Percentiles rank a stretch among this genome's conserved stretches.
phyloP scores from a whole-genome alignment of 2,113 vertebrate species.

The Orcinus orca region DNA sequence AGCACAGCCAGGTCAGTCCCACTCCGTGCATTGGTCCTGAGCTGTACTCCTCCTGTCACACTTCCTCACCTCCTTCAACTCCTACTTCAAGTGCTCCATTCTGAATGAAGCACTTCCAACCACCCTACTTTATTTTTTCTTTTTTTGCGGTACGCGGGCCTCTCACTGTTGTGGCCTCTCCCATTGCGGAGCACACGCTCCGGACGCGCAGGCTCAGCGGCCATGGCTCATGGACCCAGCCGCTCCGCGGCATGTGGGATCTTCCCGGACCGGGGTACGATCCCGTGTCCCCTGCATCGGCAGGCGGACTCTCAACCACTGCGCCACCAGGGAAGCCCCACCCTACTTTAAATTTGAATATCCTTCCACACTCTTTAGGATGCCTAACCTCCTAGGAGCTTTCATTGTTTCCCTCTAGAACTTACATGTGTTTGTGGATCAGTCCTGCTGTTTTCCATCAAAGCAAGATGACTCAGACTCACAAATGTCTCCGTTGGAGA shows the following conservation, averaged over 20 bases:
- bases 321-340: too few relatives aligned
- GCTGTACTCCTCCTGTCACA: neutral
- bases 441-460: neutral
- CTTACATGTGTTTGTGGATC: neutral
- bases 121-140: neutral
- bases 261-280: too few relatives aligned
- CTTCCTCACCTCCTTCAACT: neutral
- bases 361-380: neutral
- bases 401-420: neutral
- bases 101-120: neutral
- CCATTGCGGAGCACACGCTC: accelerated
- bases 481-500: neutral
- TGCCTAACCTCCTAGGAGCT: neutral
- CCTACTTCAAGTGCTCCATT: neutral
- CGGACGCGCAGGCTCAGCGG: accelerated
- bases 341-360: neutral
- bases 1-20: neutral
- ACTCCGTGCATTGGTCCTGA: accelerated
- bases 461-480: neutral
- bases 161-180: too few relatives aligned
- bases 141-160: too few relatives aligned
- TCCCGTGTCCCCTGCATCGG: too few relatives aligned
- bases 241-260: too few relatives aligned
- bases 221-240: too few relatives aligned
- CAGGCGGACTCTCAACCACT: too few relatives aligned